Percentiles rank a stretch among this genome's conserved stretches.
Evolutionary conservation across 1,140 invertebrate species (phyloP).

Genomic region (Paraescarpia echinospica): DNA sequence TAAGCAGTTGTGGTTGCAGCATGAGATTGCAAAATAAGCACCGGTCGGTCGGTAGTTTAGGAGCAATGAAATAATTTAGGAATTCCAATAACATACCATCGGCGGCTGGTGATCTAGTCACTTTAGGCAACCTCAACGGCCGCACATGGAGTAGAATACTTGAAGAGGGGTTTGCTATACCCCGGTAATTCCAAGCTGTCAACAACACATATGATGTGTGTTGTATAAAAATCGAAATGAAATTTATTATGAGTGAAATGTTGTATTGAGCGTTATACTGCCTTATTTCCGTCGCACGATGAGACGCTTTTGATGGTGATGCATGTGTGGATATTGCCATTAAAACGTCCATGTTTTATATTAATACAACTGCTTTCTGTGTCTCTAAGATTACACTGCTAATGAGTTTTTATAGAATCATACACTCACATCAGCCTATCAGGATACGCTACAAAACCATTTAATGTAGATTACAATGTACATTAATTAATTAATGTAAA

Average conservation of each 20-base stretch:
- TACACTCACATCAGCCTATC: background rate
- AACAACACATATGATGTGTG: background rate
- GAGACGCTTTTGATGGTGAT: background rate
- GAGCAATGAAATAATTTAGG: background rate
- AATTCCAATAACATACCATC: background rate
- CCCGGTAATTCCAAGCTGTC: background rate
- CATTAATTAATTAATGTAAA: background rate
- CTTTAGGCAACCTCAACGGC: no score
- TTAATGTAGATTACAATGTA: background rate
- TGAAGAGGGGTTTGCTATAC: background rate
- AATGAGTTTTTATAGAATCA: background rate
- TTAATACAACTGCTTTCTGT: background rate
- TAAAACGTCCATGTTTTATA: background rate
- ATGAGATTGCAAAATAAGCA: background rate
- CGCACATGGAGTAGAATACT: no score
- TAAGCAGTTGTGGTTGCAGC: background rate
- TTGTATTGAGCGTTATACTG: background rate
- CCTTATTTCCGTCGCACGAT: background rate
- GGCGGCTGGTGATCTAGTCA: background rate
- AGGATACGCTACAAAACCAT: background rate
- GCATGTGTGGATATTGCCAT: background rate
- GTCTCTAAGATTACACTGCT: background rate
- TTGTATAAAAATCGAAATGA: no score
- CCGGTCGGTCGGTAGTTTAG: background rate
- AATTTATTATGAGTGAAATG: no score